A percentile compares a stretch with the other conserved stretches of the same genome.
Evolutionary conservation across 2,113 vertebrate species (phyloP).

Genomic region (Narcine bancroftii): DNA sequence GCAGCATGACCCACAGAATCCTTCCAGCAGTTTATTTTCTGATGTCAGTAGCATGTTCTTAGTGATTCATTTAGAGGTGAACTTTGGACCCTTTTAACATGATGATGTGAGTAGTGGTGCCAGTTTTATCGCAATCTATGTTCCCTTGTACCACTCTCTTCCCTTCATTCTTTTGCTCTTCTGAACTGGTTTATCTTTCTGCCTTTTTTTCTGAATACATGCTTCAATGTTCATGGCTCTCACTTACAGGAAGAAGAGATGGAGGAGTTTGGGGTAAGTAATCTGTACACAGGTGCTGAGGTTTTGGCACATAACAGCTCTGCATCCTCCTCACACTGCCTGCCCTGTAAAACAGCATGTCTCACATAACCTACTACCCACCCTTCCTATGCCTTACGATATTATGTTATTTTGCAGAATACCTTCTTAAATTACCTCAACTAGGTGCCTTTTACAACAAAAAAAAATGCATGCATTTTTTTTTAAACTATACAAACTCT

Average conservation of each 20-base stretch:
- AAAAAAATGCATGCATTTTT: conserved; percentile 34
- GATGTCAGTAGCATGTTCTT: neutral
- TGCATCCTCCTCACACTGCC: conserved; percentile 66
- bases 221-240: conserved; percentile 93
- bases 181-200: conserved; percentile 66
- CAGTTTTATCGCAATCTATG: conserved; percentile 55
- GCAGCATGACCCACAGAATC: too few species aligned
- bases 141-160: conserved; percentile 39
- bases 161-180: conserved; percentile 55
- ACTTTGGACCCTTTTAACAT: neutral
- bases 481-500: neutral
- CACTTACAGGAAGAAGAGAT: conserved; percentile 99
- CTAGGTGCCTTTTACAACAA: neutral
- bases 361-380: conserved; percentile 55
- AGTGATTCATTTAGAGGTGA: neutral
- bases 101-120: neutral
- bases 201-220: conserved; percentile 70
- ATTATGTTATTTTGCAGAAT: conserved; percentile 27
- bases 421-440: neutral
- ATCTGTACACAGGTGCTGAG: conserved; percentile 50
- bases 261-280: conserved; percentile 99
- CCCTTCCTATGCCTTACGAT: neutral
- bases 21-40: too few species aligned
- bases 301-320: conserved; percentile 48
- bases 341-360: conserved; percentile 61